Evolutionary conservation across 2,888 invertebrate genomes (phyloP).

Genomic region (Macrophya alboannulata): DNA sequence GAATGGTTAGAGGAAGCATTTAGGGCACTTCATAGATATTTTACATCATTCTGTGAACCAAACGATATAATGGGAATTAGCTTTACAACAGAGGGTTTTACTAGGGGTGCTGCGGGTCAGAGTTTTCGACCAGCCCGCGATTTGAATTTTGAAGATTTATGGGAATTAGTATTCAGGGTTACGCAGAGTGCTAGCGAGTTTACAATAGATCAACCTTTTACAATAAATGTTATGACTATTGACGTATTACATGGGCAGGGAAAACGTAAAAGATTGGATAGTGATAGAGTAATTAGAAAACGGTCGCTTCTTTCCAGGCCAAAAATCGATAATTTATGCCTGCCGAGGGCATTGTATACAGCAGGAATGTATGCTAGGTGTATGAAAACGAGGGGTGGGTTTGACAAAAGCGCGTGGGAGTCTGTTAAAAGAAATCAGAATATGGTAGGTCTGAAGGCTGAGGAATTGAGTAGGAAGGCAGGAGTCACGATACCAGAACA

Average conservation of each 20-base stretch:
- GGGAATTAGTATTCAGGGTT: neutral
- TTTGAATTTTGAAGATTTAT: neutral
- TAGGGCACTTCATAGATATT: neutral
- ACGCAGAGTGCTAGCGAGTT: neutral
- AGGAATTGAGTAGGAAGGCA: neutral
- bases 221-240: neutral
- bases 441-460: neutral
- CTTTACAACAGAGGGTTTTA: neutral
- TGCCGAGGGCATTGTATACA: neutral
- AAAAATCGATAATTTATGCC: neutral
- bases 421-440: neutral
- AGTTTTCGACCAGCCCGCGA: neutral
- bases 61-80: neutral
- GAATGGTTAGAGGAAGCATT: no score
- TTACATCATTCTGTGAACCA: neutral
- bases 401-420: neutral
- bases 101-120: neutral
- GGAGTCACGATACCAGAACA: neutral
- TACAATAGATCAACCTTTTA: neutral
- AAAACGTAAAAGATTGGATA: neutral
- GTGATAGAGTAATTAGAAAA: neutral
- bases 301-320: neutral
- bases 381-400: neutral
- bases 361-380: neutral
- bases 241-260: neutral